Conservation (phyloP, 2,888 invertebrate species). For the Ectropis crepuscularia region DNA sequence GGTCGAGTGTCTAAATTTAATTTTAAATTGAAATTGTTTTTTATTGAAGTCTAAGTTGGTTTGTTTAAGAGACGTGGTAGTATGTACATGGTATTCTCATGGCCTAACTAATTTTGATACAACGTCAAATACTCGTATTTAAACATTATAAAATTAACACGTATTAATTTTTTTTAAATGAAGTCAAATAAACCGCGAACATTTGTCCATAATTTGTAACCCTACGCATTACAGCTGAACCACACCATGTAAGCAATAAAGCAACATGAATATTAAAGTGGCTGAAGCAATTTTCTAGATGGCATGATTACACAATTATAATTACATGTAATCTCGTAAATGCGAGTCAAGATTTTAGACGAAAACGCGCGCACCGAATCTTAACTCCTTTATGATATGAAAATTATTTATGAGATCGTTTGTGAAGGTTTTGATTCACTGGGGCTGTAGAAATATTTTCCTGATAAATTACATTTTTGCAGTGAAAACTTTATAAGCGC, state of each 20-base stretch:
- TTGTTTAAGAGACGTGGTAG: no score
- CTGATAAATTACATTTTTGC: no score
- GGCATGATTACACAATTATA: constrained; percentile 53
- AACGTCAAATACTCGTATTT: no score
- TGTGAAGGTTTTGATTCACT: constrained; percentile 22
- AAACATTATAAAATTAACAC: no score
- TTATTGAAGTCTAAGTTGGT: no score
- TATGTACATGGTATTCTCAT: no score
- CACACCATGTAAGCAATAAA: constrained; percentile 22
- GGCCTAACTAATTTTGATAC: no score
- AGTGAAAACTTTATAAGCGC: no score
- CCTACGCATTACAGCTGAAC: constrained; percentile 5
- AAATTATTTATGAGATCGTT: constrained; percentile 33
- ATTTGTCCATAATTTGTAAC: constrained; percentile 3
- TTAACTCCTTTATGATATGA: constrained; percentile 34
- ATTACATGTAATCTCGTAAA: constrained; percentile 53
- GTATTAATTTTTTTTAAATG: no score
- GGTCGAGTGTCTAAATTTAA: no score
- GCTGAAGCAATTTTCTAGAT: constrained; percentile 44
- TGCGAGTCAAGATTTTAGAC: constrained; percentile 54
- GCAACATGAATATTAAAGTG: constrained; percentile 28
- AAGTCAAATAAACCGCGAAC: background rate
- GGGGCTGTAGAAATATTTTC: background rate
- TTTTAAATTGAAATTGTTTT: no score
- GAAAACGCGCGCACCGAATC: constrained; percentile 38